Conservation (phyloP, 2,113 vertebrate genomes). For the Circaetus gallicus region DNA sequence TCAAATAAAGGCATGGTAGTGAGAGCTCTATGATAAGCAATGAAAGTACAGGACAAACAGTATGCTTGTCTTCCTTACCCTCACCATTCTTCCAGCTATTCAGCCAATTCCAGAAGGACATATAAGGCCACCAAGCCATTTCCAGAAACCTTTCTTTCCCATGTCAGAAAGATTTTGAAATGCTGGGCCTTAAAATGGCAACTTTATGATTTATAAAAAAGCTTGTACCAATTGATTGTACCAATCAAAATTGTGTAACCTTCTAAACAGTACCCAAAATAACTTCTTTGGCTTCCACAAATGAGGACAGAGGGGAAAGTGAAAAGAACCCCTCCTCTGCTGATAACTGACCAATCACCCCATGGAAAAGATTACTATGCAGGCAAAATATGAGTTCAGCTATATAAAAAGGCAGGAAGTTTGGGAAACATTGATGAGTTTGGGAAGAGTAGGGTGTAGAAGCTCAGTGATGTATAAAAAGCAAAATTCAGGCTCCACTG, state of each 20-base stretch:
- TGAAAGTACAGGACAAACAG: not conserved
- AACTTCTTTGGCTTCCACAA: not conserved
- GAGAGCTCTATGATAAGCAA: not conserved
- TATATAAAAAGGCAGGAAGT: not conserved
- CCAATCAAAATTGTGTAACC: not conserved
- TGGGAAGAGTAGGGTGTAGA: not conserved
- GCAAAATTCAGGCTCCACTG: not conserved
- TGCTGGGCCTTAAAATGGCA: not conserved
- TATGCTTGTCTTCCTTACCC: not conserved
- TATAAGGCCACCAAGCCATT: not conserved
- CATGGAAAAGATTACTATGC: not conserved
- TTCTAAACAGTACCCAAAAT: not conserved
- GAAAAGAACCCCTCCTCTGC: not conserved
- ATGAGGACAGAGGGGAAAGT: not conserved
- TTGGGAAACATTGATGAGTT: not conserved
- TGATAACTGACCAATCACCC: not conserved
- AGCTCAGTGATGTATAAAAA: not conserved
- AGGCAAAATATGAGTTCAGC: not conserved
- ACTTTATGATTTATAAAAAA: not conserved
- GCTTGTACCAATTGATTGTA: not conserved
- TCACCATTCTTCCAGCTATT: not conserved
- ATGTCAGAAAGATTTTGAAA: not conserved
- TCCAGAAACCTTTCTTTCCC: not conserved
- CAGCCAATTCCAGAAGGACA: not conserved
- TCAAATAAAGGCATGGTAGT: not conserved